Evolutionary conservation across 2,797 vertebrate species (phyloP).

Genomic region (Naso thynnoides): DNA sequence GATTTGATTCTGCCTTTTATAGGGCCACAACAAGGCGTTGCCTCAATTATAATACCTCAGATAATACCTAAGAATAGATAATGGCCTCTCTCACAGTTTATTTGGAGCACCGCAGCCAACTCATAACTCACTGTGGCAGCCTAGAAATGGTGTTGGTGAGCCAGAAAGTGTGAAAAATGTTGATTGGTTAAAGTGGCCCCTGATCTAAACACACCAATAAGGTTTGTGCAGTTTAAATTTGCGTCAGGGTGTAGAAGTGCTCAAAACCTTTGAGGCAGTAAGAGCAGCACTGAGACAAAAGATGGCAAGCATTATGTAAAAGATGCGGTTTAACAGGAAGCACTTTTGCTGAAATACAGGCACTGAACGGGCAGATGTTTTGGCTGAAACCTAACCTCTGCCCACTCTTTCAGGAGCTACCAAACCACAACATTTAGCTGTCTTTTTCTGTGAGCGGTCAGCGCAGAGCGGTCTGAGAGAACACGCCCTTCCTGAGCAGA

Average conservation of each 20-base stretch:
- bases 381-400: conserved; percentile 54
- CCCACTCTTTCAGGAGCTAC: conserved; percentile 55
- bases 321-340: conserved; percentile 19
- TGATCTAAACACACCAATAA: background rate
- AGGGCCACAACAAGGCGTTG: conserved; percentile 12
- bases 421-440: conserved; percentile 63
- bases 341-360: conserved; percentile 20
- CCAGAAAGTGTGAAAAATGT: conserved; percentile 18
- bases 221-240: background rate
- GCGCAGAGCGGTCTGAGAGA: conserved; percentile 46
- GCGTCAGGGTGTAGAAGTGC: background rate
- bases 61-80: conserved; percentile 19
- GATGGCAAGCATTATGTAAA: conserved; percentile 2
- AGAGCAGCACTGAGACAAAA: conserved; percentile 2
- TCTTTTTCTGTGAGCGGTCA: conserved; percentile 74
- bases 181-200: background rate
- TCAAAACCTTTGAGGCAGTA: background rate
- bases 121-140: background rate
- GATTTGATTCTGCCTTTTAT: conserved; percentile 21
- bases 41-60: background rate
- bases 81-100: background rate
- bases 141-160: background rate
- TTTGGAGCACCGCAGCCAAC: background rate
- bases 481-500: conserved; percentile 77
- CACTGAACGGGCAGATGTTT: conserved; percentile 52